Evolutionary conservation across 2,888 invertebrate genomes (phyloP).

Genomic region (Tyria jacobaeae): DNA sequence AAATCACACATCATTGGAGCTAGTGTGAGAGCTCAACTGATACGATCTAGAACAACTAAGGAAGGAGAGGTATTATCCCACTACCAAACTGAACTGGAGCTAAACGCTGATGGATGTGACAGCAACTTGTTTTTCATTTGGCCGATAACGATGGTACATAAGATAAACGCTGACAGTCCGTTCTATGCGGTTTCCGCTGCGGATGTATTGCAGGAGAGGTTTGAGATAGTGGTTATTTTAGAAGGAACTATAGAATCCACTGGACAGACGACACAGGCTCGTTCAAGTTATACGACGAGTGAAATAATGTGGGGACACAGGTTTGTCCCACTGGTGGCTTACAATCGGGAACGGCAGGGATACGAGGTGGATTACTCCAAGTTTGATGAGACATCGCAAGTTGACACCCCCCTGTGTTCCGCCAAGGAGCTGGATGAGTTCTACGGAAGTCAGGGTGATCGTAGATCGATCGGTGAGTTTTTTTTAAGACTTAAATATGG

Average conservation of each 20-base stretch:
- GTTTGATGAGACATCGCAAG: conserved; percentile 92
- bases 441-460: conserved; percentile 86
- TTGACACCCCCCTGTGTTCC: conserved; percentile 93
- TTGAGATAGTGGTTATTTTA: conserved; percentile 93
- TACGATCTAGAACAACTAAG: conserved; percentile 92
- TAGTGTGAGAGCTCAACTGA: conserved; percentile 93
- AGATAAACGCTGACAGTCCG: conserved; percentile 93
- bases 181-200: conserved; percentile 94
- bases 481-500: conserved; percentile 59
- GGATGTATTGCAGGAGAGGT: conserved; percentile 92
- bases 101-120: conserved; percentile 91
- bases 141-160: conserved; percentile 96
- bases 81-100: conserved; percentile 91
- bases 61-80: conserved; percentile 94
- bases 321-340: conserved; percentile 91
- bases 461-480: conserved; percentile 85
- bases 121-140: conserved; percentile 96
- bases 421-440: conserved; percentile 89
- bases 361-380: conserved; percentile 93
- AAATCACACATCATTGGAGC: conserved; percentile 97
- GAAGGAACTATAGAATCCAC: conserved; percentile 95
- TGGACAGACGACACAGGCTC: conserved; percentile 90
- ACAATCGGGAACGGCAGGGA: conserved; percentile 91
- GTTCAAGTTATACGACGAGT: conserved; percentile 91
- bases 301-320: conserved; percentile 94